Conservation (phyloP, 1,140 invertebrate species). For the Zaprionus ghesquierei region DNA sequence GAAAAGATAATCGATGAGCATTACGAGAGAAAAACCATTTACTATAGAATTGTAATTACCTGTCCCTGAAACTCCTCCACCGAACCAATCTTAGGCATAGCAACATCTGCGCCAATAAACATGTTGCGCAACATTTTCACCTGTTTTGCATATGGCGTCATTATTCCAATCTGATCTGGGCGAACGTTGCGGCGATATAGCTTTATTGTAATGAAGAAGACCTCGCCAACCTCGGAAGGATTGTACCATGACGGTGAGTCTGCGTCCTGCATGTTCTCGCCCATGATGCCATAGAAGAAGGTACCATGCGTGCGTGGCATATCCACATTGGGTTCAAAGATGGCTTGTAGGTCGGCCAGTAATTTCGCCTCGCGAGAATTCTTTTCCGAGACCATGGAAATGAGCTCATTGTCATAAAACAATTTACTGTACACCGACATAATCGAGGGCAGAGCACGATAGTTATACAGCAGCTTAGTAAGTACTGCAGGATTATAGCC, state of each 20-base stretch:
- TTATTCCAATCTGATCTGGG: slow-evolving; percentile 92
- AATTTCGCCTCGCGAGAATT: slow-evolving; percentile 50
- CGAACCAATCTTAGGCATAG: slow-evolving; percentile 92
- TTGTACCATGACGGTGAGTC: slow-evolving; percentile 96
- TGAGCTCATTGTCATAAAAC: slow-evolving; percentile 88
- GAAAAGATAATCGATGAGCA: background rate
- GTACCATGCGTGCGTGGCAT: slow-evolving; percentile 86
- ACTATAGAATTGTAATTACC: slow-evolving; percentile 23
- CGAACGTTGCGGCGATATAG: slow-evolving; percentile 87
- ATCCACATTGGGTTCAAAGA: slow-evolving; percentile 1
- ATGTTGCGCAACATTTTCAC: slow-evolving; percentile 83
- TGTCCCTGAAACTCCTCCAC: slow-evolving; percentile 98
- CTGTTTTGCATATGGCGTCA: slow-evolving; percentile 96
- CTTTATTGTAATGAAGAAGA: slow-evolving; percentile 84
- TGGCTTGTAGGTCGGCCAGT: slow-evolving; percentile 25
- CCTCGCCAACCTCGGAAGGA: slow-evolving; percentile 89
- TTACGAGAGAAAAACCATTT: background rate
- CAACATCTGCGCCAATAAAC: slow-evolving; percentile 84
- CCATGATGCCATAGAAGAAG: slow-evolving; percentile 92
- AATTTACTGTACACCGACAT: slow-evolving; percentile 89
- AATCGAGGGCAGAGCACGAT: slow-evolving; percentile 91
- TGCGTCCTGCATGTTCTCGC: slow-evolving; percentile 87
- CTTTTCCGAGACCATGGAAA: slow-evolving; percentile 69
- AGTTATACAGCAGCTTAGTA: slow-evolving; percentile 89
- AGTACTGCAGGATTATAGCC: slow-evolving; percentile 88